These are phyloP conservation scores for Xiphydria camelus DNA, from an alignment of 2,888 invertebrate genomes.

Conservation along the genomic window DNA sequence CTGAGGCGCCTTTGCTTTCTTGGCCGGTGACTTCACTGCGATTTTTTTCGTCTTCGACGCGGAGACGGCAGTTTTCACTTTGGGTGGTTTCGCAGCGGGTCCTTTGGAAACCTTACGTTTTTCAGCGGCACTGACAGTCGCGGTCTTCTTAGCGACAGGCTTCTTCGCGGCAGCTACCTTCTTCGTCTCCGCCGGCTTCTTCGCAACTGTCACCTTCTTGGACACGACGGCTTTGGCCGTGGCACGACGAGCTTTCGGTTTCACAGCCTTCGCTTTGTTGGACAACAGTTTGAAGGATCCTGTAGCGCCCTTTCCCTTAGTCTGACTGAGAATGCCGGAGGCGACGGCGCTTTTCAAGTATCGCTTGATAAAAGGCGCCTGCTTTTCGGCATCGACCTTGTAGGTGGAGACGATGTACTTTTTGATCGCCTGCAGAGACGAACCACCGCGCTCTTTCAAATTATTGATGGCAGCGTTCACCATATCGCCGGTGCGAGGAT, in stretches of 20 bases:
- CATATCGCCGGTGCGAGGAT: conserved; percentile 61
- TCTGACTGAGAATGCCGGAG: conserved; percentile 59
- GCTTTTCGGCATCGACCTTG: conserved; percentile 63
- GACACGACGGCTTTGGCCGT: not conserved
- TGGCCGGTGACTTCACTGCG: too few species aligned
- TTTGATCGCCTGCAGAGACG: conserved; percentile 63
- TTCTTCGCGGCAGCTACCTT: too few species aligned
- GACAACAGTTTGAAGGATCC: conserved; percentile 58
- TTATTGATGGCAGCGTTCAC: conserved; percentile 61
- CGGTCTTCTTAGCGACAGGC: not conserved
- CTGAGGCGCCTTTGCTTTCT: too few species aligned
- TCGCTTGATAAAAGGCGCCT: conserved; percentile 63
- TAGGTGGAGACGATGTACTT: conserved; percentile 65
- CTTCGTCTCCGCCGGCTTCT: not conserved
- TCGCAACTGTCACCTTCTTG: not conserved
- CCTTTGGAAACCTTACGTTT: too few species aligned
- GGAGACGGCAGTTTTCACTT: too few species aligned
- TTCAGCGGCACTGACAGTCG: not conserved
- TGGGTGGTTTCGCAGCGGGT: too few species aligned
- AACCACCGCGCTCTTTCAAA: conserved; percentile 63
- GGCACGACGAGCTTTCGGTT: conserved; percentile 4
- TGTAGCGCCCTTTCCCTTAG: conserved; percentile 60
- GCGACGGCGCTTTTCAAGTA: conserved; percentile 62
- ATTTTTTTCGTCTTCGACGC: too few species aligned
- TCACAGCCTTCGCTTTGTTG: conserved; percentile 19